Evolutionary conservation across 2,797 vertebrate genomes (phyloP), one percentile per base, ranked within the genome.

Genomic region (Antennarius maculatus): DNA sequence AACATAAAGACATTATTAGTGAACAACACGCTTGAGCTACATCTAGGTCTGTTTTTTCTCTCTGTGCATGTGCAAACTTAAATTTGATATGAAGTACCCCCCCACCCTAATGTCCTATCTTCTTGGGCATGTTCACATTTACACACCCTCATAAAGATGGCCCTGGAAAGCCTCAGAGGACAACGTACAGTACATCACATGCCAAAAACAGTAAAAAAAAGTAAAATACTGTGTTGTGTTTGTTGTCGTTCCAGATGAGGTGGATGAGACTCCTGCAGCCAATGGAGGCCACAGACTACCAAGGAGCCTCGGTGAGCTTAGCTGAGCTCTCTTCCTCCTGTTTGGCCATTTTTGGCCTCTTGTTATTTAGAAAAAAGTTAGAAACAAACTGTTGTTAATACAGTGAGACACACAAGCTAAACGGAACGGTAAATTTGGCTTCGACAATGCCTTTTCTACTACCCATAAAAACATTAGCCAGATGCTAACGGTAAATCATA

Each of bases 271-370:
- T 23, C 78, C 71, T 57, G 80, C 82, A 67, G 77, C 77, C 61
- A 87, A 75, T 59, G 90, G 85, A 83, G 82, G 84, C 66, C 90
- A 92, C 48, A 89, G 94, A 72, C 72, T 92, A 23, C 93, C 93
- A 54, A 86, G 93, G 53, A 94, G 93, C 81, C 92, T 94, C 2
- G 90, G 93, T 95, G 67, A 90, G 92, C 61, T 8, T 10, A 34
- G 1, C 5, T 3, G 5, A 12, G 13, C 12, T 18, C 9, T 14
- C 18, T 41, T 45, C 15, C 18, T 39, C 4, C 7, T 54, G 10
- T 48, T 39, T 28, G 3, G 18, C 60, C 8, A 31, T 11, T 14
- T 45, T 48, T 27, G 28, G 27, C 34, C 29, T 37, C 13, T 39
- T 56, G 11, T 7, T 23, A 23, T 23, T 23, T 23, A 23, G 23